Conservation (phyloP, 2,113 vertebrate species). For the Pterocles orientalis region DNA sequence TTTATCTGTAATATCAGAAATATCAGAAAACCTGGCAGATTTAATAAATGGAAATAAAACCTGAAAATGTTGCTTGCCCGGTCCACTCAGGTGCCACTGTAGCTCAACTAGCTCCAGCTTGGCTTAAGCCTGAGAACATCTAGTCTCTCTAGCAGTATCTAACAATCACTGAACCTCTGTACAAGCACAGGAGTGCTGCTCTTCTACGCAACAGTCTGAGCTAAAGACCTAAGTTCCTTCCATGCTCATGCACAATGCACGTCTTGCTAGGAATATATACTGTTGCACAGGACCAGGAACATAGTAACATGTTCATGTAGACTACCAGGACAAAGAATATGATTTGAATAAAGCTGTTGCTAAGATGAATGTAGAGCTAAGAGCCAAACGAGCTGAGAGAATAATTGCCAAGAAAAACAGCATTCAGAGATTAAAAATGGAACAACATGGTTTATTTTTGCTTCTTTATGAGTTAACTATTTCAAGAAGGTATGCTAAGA, state of each 20-base stretch:
- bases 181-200: not conserved
- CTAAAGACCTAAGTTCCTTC: not conserved
- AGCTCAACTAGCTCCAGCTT: not conserved
- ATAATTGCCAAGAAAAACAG: not conserved
- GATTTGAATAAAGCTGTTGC: not conserved
- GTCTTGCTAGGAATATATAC: not conserved
- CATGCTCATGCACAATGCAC: not conserved
- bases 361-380: not conserved
- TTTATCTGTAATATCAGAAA: not conserved
- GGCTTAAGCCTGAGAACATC: not conserved
- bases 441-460: not conserved
- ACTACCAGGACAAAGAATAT: not conserved
- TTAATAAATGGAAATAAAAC: not conserved
- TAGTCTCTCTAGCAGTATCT: not conserved
- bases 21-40: not conserved
- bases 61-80: not conserved
- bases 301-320: not conserved
- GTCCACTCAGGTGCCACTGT: not conserved
- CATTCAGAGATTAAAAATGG: not conserved
- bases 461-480: not conserved
- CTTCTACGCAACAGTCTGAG: not conserved
- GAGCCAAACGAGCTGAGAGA: not conserved
- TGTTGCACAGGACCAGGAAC: not conserved
- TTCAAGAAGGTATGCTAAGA: not conserved
- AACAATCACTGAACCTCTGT: not conserved